Percentiles rank a stretch among this genome's conserved stretches.
Evolutionary conservation across 2,888 invertebrate species (phyloP).

Genomic region (Tupiocoris notatus): DNA sequence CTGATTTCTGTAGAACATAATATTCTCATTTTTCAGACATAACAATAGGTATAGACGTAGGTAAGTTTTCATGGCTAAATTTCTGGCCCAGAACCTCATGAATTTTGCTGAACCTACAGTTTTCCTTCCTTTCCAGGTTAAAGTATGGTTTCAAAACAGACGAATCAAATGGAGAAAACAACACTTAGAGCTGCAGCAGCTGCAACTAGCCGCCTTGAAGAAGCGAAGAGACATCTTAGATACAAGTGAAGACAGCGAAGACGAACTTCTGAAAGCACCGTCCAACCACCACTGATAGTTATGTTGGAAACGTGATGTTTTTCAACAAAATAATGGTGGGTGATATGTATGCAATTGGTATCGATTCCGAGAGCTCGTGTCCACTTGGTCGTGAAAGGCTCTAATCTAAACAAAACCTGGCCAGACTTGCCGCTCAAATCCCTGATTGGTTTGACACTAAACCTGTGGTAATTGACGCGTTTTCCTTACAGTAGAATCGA

Average conservation of each 20-base stretch:
- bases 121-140: constrained; percentile 67
- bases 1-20: no score
- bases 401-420: no score
- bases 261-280: constrained; percentile 37
- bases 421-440: no score
- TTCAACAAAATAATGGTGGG: neutral
- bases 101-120: no score
- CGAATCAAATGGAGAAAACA: constrained; percentile 96
- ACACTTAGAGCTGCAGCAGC: constrained; percentile 87
- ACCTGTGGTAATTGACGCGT: no score
- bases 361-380: neutral
- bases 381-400: no score
- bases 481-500: no score
- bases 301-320: neutral
- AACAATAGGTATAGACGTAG: no score
- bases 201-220: constrained; percentile 68
- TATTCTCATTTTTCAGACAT: no score
- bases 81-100: no score
- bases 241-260: constrained; percentile 45
- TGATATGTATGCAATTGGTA: neutral
- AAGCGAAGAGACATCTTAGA: constrained; percentile 52
- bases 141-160: constrained; percentile 90
- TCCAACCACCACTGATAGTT: constrained; percentile 23
- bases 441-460: no score
- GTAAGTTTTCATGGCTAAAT: no score